Evolutionary conservation across 2,113 vertebrate species (phyloP).

Genomic region (Seriola rivoliana): DNA sequence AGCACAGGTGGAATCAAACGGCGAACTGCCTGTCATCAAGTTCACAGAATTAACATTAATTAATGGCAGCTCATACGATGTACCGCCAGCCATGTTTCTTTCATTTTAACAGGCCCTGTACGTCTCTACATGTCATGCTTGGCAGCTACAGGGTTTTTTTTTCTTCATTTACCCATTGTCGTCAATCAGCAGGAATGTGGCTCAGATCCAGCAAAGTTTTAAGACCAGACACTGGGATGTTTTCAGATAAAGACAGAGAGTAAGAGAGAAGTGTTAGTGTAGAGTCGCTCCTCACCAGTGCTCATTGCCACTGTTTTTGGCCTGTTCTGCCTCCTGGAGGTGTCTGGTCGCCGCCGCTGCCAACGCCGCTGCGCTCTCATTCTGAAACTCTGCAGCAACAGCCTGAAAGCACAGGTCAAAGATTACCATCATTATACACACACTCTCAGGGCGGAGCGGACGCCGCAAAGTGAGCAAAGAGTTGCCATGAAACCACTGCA

Average conservation of each 20-base stretch:
- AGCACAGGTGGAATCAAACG: neutral
- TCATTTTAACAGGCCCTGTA: neutral
- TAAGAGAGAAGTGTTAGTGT: neutral
- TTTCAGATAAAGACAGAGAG: neutral
- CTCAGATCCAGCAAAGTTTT: neutral
- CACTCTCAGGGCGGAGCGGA: neutral
- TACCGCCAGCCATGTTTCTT: neutral
- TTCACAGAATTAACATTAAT: neutral
- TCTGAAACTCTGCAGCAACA: conserved; percentile 97
- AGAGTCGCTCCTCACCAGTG: conserved; percentile 88
- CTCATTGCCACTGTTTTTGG: conserved; percentile 88
- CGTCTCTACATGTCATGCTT: neutral
- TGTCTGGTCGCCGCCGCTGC: conserved; percentile 96
- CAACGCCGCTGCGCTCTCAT: conserved; percentile 95
- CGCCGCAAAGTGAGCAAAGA: neutral
- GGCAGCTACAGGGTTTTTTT: neutral
- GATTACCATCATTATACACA: neutral
- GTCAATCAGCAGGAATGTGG: neutral
- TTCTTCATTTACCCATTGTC: neutral
- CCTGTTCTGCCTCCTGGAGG: conserved; percentile 96
- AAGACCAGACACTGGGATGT: neutral
- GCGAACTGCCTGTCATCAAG: neutral
- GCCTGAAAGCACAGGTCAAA: conserved; percentile 82
- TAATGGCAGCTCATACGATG: too few species aligned
- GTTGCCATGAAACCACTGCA: neutral